Evolutionary conservation across 1,140 invertebrate species (phyloP), one percentile per base, ranked within the genome.

Genomic region (Drosophila navojoa): DNA sequence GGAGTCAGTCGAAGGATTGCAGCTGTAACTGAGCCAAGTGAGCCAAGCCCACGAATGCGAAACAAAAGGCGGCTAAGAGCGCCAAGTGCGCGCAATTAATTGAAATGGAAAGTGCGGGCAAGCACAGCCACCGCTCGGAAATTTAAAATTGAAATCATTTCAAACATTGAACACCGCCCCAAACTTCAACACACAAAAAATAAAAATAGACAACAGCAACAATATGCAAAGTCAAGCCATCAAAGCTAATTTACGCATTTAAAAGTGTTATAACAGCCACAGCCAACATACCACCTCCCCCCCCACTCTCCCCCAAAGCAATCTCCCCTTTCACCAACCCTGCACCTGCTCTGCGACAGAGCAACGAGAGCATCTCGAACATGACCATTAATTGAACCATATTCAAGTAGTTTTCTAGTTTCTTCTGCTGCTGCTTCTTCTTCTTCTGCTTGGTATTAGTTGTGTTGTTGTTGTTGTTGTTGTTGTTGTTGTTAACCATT

Each of bases 111-210:
- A 57, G 54, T 57, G 38, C 38, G 54, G 54, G 40, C 42, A 42
- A 57, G 54, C 35, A 13, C 54, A 44, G 54, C 22, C 38, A 15
- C 13, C 42, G 19, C 38, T 44, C 25, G n/a, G 54, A 57, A 57
- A 57, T 44, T 57, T 27, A 27, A 85, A 85, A 85, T 85, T 87
- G 75, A 85, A 85, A 78, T 81, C 82, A 81, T 86, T 86, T 85
- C 70, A 71, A 86, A 71, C 76, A 22, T 79, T 61, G 75, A 79
- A 58, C 63, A 76, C 66, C 71, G 69, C 69, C 71, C 71, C 67
- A 67, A 76, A 47, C 35, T 13, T 45, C 70, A 62, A 44, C 25
- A 71, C 57, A 32, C 59, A 58, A 45, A 73, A 63, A 62, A 49
- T 58, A 49, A 11, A 29, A 29, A 29, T 5, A 2, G 32, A 7